phyloP scores from a whole-genome alignment of 2,888 invertebrate genomes.

The Yponomeuta evonymella region DNA sequence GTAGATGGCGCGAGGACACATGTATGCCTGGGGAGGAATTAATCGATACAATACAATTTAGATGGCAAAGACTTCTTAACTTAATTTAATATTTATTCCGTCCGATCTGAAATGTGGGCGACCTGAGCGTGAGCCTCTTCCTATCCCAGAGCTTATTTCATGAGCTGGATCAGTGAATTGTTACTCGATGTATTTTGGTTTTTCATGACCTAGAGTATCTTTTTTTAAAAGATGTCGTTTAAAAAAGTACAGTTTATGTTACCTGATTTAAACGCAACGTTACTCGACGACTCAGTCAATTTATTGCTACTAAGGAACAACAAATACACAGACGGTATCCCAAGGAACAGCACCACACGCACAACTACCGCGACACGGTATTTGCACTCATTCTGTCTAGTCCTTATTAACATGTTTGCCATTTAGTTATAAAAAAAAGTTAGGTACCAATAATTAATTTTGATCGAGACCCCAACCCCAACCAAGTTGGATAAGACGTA shows the following conservation, averaged over 20 bases:
- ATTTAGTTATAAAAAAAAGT: constrained; percentile 34
- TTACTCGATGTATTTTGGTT: too few species aligned
- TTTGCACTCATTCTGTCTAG: constrained; percentile 47
- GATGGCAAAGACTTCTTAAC: background rate
- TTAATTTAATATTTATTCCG: too few species aligned
- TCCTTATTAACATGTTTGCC: constrained; percentile 67
- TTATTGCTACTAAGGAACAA: constrained; percentile 21
- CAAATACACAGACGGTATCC: constrained; percentile 50
- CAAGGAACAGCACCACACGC: constrained; percentile 51
- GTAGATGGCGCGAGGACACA: constrained; percentile 39
- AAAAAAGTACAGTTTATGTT: background rate
- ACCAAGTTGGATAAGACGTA: background rate
- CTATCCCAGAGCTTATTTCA: too few species aligned
- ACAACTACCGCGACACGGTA: constrained; percentile 42
- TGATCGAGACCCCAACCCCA: background rate
- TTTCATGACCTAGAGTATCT: too few species aligned
- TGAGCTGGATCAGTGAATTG: too few species aligned
- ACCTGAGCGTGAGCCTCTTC: too few species aligned
- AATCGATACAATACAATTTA: background rate
- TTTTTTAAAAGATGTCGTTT: too few species aligned
- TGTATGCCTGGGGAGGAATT: background rate
- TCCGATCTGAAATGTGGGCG: too few species aligned
- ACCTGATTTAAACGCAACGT: background rate
- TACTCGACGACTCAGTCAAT: background rate
- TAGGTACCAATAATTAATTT: constrained; percentile 7